Base-by-base conservation (phyloP, 2,797 vertebrate genomes). In the Gymnothorax javanicus region DNA sequence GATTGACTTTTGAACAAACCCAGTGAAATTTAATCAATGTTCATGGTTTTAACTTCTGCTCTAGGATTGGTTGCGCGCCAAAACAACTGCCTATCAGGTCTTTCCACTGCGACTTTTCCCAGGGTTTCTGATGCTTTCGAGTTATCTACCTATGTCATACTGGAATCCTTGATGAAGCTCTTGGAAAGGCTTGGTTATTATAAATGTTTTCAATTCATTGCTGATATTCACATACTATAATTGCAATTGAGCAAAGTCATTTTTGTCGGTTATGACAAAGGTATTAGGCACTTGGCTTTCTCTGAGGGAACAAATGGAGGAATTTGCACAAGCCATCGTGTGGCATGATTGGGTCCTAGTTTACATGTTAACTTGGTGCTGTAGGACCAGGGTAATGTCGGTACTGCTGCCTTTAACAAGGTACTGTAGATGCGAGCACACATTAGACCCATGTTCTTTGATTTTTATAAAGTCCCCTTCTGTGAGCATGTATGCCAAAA, bases 31-130 rank as follows among this genome's bases (percentile, higher is more conserved):
- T 7, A 12, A 0, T 43, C 67, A 7, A 60, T 83, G 64, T 84
- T 62, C 9, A 67, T 67, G 4, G 67, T 84, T 43, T 84, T 84
- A 50, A 84, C 58, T 17, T 83, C 12, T 83, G 69, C 43, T 84
- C 27, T 87, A 33, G 20, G 83, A 23, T 52, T 60, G 69, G 67
- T 92, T 95, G 94, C 88, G 91, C 89, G 89, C 89, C 90, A 91
- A n/a, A 92, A 84, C 91, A 90, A 89, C 90, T 90, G 89, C 92
- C 93, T 89, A 82, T 91, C 90, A 91, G 89, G 87, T 86, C 82
- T 90, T 62, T 91, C 83, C 60, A 69, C 90, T 89, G 87, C 89
- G 92, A 82, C 85, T 82, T 86, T 59, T 67, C 77, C 33, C 52
- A 23, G 77, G 60, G 54, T 82, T 59, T 86, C 54, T 33, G 82